Evolutionary conservation across 2,888 invertebrate genomes (phyloP).

Genomic region (Hirtodrosophila confusa): DNA sequence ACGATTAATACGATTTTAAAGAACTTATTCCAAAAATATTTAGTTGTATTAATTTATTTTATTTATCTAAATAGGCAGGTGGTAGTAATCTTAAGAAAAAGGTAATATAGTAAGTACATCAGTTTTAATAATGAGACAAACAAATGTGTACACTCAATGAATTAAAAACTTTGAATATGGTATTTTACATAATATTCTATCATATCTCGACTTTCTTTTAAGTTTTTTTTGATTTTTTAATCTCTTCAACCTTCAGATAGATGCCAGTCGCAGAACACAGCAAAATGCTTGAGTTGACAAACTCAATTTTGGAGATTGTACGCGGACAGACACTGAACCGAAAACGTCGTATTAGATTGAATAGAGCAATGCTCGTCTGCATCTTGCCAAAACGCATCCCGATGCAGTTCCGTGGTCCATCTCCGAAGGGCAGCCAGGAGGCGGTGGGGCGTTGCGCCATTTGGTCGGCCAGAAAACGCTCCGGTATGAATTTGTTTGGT

Average conservation of each 20-base stretch:
- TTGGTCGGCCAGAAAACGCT: slow-evolving; percentile 86
- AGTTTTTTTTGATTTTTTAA: slow-evolving; percentile 11
- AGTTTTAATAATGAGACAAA: too few relatives aligned
- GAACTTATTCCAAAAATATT: too few relatives aligned
- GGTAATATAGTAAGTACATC: too few relatives aligned
- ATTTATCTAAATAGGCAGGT: too few relatives aligned
- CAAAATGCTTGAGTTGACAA: slow-evolving; percentile 42
- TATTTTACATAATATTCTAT: too few relatives aligned
- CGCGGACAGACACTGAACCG: slow-evolving; percentile 57
- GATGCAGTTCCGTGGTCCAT: slow-evolving; percentile 78
- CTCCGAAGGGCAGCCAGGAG: slow-evolving; percentile 79
- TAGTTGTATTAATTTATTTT: too few relatives aligned
- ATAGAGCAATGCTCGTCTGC: slow-evolving; percentile 67
- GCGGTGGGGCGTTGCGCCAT: slow-evolving; percentile 84
- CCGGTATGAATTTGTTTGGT: slow-evolving; percentile 87
- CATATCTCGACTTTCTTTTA: too few relatives aligned
- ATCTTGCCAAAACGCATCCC: slow-evolving; percentile 79
- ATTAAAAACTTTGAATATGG: too few relatives aligned
- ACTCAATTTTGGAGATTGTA: slow-evolving; percentile 60
- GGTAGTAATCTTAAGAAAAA: too few relatives aligned
- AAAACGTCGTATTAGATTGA: slow-evolving; percentile 59
- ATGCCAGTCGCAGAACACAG: slow-evolving; percentile 45
- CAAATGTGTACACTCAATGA: too few relatives aligned
- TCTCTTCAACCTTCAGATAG: slow-evolving; percentile 53
- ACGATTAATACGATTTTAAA: too few relatives aligned